Base-by-base conservation (phyloP, 92 coral and sea anemone species). In the Epizoanthus fatuus region DNA sequence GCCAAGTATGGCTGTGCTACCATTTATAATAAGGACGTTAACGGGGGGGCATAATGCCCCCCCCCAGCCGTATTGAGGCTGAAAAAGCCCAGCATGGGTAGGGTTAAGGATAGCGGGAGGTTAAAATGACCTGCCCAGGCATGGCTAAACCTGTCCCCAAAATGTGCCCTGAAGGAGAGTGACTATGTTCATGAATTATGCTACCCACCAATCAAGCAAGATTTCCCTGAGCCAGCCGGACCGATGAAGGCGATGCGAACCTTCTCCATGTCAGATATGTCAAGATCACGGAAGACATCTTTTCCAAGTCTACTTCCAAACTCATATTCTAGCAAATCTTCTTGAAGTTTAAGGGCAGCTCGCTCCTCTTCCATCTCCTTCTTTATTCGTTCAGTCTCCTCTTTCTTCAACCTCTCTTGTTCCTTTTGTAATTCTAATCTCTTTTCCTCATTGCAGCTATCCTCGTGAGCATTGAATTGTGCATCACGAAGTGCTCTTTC, bases 171-270 rank as follows among this genome's bases (percentile, higher is more conserved):
- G 25, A 22, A 22, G n/a, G n/a, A n/a, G n/a, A n/a, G n/a, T n/a
- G n/a, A 22, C 25, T 0, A 22, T 22, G 25, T 22, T 22, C 0
- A 22, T 22, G 0, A 22, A 22, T 22, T 0, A 22, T 22, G 25
- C 25, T 10, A 53, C 96, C 90, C 66, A 93, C 96, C 96, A 73
- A 93, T 82, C 53, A 93, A 93, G 25, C 25, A 22, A 0, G 25
- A 22, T 22, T 22, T 22, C 25, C 25, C 25, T 22, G 25, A 22
- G 0, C 25, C 25, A 22, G 25, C 25, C 0, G 25, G 25, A 22
- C 25, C 25, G 25, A 22, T 22, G 25, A 22, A 56, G 90, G 92
- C 92, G 17, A 93, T 76, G 13, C 88, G 87, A 19, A 93, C 79
- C 17, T 83, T 32, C 20, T 90, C 57, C 32, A 90, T 75, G 63